These are phyloP conservation scores for Clitarchus hookeri DNA, from an alignment of 2,888 invertebrate species.

Conservation along the genomic window DNA sequence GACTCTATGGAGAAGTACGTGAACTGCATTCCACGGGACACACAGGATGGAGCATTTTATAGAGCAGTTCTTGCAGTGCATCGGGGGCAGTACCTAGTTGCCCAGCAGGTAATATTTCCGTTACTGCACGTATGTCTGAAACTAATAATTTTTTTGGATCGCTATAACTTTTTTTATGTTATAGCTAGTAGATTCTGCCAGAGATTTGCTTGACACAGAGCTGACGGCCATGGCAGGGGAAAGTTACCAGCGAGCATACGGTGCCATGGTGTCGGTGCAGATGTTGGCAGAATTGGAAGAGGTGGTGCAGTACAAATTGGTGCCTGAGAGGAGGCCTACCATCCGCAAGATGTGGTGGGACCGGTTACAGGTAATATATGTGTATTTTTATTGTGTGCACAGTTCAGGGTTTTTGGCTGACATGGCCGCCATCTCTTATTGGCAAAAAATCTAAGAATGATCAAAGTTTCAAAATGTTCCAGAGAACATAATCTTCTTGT, in stretches of 20 bases:
- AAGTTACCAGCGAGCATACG: slow-evolving; percentile 93
- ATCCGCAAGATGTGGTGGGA: slow-evolving; percentile 93
- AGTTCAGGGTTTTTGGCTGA: too few relatives aligned
- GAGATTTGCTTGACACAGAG: slow-evolving; percentile 94
- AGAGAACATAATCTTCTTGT: too few relatives aligned
- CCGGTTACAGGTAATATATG: slow-evolving; percentile 66
- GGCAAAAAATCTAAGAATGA: too few relatives aligned
- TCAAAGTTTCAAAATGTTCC: too few relatives aligned
- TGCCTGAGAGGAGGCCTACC: slow-evolving; percentile 81
- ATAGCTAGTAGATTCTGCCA: slow-evolving; percentile 86
- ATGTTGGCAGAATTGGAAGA: slow-evolving; percentile 97
- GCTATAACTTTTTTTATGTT: slow-evolving; percentile 41
- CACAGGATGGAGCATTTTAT: slow-evolving; percentile 95
- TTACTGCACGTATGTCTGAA: too few relatives aligned
- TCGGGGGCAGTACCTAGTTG: slow-evolving; percentile 66
- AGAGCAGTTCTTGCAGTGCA: slow-evolving; percentile 90
- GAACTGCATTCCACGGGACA: slow-evolving; percentile 84
- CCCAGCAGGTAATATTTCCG: slow-evolving; percentile 47
- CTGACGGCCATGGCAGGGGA: slow-evolving; percentile 96
- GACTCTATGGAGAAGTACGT: slow-evolving; percentile 92
- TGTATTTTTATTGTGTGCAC: background rate
- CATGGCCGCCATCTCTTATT: too few relatives aligned
- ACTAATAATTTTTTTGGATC: background rate
- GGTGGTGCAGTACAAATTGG: slow-evolving; percentile 93
- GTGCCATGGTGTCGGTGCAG: slow-evolving; percentile 95